Base-by-base conservation (phyloP, 1,140 invertebrate species). In the Drosophila sucinea region DNA sequence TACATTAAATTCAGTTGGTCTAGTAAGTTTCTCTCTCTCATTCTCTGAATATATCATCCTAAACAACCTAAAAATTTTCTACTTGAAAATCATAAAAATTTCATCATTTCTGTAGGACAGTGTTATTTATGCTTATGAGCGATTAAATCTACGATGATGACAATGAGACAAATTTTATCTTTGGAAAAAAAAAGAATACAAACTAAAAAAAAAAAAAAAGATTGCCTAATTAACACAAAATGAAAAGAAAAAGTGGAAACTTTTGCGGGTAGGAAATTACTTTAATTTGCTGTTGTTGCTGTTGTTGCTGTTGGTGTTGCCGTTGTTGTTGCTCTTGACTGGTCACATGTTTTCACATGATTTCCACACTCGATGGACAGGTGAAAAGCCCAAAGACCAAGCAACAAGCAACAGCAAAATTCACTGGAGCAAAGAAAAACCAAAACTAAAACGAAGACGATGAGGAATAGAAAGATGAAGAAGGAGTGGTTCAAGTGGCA, bases 291-390 rank as follows among this genome's bases (percentile, higher is more conserved):
- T 10, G 35, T 77, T 86, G 82, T 67, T 86, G 35, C 6, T 38
- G 35, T 38, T 38, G 35, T 38, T 38, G 35, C 75, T 79, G 77
- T 70, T 75, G 77, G 69, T 84, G 72, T 35, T 64, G 47, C 29
- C 64, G 68, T 40, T 75, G 67, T 67, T 60, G 77, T 55, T 69
- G 76, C 72, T 51, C 44, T 70, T 76, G 75, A 84, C 68, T 84
- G 82, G 83, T 84, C 80, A 87, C 84, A 87, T 89, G 84, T 87
- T 87, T 87, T 87, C 84, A 87, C 84, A 87, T 87, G 84, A 87
- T 87, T 87, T 87, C 84, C 84, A 87, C 77, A 78, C 44, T 51
- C 80, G 80, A 74, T 87, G 84, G 84, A 87, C 84, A 87, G 84
- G 84, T 87, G 84, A 87, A 87, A 87, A 87, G 80, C 83, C 68